Percentiles rank a stretch among this genome's conserved stretches.
Conservation (phyloP, 2,113 vertebrate genomes). For the Acanthisitta chloris region DNA sequence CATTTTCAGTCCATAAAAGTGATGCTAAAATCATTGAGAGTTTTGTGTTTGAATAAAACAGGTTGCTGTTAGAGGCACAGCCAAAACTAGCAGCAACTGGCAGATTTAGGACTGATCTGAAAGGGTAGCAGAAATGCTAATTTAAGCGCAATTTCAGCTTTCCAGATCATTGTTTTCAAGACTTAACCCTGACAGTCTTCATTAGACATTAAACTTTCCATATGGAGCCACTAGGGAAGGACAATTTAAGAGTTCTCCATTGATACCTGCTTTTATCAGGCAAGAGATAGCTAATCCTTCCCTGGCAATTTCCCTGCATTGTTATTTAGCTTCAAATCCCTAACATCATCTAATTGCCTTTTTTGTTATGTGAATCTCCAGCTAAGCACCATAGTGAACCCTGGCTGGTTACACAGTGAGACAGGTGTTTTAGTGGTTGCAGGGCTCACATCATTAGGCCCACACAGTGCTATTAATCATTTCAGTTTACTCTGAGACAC, state of each 20-base stretch:
- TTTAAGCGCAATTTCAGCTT: neutral
- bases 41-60: neutral
- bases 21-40: neutral
- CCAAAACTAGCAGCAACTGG: neutral
- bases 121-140: neutral
- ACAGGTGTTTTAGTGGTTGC: constrained; percentile 43
- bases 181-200: neutral
- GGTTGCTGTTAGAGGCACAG: neutral
- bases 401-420: neutral
- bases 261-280: constrained; percentile 8
- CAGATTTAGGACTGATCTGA: neutral
- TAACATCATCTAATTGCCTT: constrained; percentile 60
- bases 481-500: constrained; percentile 12
- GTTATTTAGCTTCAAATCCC: neutral
- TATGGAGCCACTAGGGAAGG: neutral
- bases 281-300: constrained; percentile 25
- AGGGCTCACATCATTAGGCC: constrained; percentile 6
- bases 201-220: neutral
- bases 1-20: neutral
- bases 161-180: constrained; percentile 3
- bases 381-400: neutral
- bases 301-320: constrained; percentile 2
- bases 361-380: constrained; percentile 61
- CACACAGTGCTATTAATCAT: constrained; percentile 38
- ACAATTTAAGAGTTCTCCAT: neutral